These are phyloP conservation scores for Noturus placidus DNA, from an alignment of 2,113 vertebrate genomes.

Conservation along the genomic window DNA sequence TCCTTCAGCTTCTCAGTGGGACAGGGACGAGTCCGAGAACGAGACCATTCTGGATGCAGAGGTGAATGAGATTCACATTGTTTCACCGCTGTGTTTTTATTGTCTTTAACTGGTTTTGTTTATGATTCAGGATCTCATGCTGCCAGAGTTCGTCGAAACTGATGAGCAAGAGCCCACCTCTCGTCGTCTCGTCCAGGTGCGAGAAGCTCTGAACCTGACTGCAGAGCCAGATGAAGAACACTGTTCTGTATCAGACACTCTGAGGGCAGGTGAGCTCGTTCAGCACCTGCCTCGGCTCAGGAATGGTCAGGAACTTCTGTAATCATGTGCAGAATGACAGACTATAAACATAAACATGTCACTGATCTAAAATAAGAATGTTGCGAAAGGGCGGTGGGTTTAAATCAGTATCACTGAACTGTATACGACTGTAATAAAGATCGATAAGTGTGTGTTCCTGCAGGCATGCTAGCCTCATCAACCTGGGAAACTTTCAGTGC, in stretches of 20 bases:
- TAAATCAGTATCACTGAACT: not conserved
- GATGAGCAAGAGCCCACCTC: not conserved
- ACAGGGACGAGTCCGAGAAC: not conserved
- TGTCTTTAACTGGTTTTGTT: not conserved
- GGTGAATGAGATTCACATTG: not conserved
- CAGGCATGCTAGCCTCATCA: conserved; percentile 25
- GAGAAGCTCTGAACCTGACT: conserved; percentile 39
- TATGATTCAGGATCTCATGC: conserved; percentile 60
- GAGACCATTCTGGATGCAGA: not conserved
- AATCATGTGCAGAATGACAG: not conserved
- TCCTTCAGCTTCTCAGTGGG: not conserved
- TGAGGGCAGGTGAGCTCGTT: conserved; percentile 57
- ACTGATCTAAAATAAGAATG: not conserved
- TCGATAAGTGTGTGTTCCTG: not conserved
- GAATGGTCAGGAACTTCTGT: not conserved
- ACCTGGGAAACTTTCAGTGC: conserved; percentile 26
- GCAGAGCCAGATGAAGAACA: conserved; percentile 57
- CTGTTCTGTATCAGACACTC: conserved; percentile 50
- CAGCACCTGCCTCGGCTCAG: not conserved
- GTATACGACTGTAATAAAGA: not conserved
- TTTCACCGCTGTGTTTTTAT: not conserved
- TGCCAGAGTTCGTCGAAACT: conserved; percentile 59
- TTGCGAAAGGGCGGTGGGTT: not conserved
- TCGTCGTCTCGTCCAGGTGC: conserved; percentile 38
- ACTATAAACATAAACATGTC: not conserved